Percentiles rank a stretch among this genome's conserved stretches.
phyloP scores from a whole-genome alignment of 2,888 invertebrate species.

The Phasia obesa region DNA sequence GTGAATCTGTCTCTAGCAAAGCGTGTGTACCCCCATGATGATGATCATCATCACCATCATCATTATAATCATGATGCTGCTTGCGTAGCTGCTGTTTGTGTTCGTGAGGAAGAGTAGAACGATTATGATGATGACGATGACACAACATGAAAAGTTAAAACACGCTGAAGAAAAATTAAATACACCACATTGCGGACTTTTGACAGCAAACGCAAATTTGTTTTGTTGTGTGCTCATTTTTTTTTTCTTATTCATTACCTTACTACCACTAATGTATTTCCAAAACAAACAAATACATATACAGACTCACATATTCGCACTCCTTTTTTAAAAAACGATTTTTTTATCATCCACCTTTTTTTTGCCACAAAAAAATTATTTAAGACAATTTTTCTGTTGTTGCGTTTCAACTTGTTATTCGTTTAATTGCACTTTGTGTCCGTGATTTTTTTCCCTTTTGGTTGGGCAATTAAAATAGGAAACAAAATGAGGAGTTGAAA shows the following conservation, averaged over 20 bases:
- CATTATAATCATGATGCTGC: constrained; percentile 50
- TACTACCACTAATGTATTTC: constrained; percentile 5
- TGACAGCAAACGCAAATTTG: constrained; percentile 81
- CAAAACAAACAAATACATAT: not conserved
- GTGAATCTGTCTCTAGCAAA: constrained; percentile 27
- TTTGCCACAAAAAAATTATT: constrained; percentile 44
- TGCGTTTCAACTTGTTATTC: constrained; percentile 63
- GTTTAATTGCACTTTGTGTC: constrained; percentile 73
- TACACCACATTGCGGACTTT: constrained; percentile 79
- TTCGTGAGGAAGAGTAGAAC: constrained; percentile 16
- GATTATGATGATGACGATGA: constrained; percentile 77
- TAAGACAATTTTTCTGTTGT: constrained; percentile 59
- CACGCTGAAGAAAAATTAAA: constrained; percentile 81
- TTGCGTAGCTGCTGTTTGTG: constrained; percentile 44
- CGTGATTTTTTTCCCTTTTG: constrained; percentile 73
- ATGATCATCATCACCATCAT: constrained; percentile 51
- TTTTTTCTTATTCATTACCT: constrained; percentile 48
- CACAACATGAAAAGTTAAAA: constrained; percentile 81
- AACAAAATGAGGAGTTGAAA: constrained; percentile 32
- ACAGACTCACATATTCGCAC: constrained; percentile 60
- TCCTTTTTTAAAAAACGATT: constrained; percentile 27
- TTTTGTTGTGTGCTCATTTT: constrained; percentile 72
- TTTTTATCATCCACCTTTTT: constrained; percentile 42
- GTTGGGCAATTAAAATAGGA: constrained; percentile 78
- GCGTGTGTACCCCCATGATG: constrained; percentile 67